phyloP scores from a whole-genome alignment of 1,140 invertebrate genomes.

The Theocolax elegans region DNA sequence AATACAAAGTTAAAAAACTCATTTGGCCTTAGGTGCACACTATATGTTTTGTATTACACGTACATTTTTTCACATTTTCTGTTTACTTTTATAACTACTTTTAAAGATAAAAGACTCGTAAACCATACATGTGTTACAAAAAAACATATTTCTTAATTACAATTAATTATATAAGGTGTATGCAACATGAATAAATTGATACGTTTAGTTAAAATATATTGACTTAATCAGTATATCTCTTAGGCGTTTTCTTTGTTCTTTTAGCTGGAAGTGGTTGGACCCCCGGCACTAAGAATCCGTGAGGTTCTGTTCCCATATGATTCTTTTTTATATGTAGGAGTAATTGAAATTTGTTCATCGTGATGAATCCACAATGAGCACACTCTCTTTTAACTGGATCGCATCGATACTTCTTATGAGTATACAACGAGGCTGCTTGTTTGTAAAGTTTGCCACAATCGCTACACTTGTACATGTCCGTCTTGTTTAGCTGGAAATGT shows the following conservation, averaged over 20 bases:
- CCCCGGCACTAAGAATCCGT: too few relatives aligned
- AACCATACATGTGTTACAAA: too few relatives aligned
- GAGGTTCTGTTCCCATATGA: not conserved
- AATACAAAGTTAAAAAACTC: too few relatives aligned
- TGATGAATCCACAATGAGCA: conserved; percentile 2
- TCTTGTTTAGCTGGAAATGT: not conserved
- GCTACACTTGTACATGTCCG: not conserved
- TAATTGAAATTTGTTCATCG: not conserved
- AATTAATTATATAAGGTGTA: too few relatives aligned
- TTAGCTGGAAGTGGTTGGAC: not conserved
- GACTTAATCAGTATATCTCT: conserved; percentile 16
- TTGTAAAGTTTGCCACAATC: conserved; percentile 6
- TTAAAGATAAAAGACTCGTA: too few relatives aligned
- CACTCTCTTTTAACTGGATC: not conserved
- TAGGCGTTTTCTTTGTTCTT: not conserved
- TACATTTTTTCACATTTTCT: too few relatives aligned
- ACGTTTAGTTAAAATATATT: too few relatives aligned
- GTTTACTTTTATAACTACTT: too few relatives aligned
- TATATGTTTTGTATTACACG: too few relatives aligned
- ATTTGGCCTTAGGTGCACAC: too few relatives aligned
- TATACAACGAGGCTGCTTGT: not conserved
- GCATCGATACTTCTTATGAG: not conserved
- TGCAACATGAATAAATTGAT: too few relatives aligned
- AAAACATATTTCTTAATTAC: too few relatives aligned
- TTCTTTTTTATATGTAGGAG: not conserved